Percentiles rank a stretch among this genome's conserved stretches.
Conservation (phyloP, 2,797 vertebrate species). For the Sebastes cheni region DNA sequence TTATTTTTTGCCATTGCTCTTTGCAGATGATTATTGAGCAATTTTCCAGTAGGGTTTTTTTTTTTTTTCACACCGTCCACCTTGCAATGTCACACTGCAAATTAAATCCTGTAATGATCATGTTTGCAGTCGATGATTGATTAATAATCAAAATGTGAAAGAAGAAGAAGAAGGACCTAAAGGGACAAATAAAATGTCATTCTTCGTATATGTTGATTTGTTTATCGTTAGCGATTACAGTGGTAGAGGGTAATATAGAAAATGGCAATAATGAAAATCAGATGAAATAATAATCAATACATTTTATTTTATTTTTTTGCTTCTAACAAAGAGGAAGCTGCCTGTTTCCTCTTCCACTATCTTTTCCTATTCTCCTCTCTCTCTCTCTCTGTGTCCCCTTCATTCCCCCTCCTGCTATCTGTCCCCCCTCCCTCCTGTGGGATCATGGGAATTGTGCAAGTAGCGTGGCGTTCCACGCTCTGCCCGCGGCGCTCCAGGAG, state of each 20-base stretch:
- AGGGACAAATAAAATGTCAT: background rate
- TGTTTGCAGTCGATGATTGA: background rate
- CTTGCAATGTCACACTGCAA: conserved; percentile 6
- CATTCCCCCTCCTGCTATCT: conserved; percentile 56
- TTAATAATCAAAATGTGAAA: background rate
- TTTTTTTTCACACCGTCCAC: background rate
- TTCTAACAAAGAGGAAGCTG: conserved; percentile 62
- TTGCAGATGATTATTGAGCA: background rate
- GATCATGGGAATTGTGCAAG: conserved; percentile 82
- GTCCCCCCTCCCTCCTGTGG: conserved; percentile 64
- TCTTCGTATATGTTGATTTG: background rate
- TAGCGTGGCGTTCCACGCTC: conserved; percentile 80
- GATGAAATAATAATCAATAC: conserved; percentile 16
- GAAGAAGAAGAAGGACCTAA: background rate
- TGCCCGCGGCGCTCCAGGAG: conserved; percentile 82
- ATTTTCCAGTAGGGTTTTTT: background rate
- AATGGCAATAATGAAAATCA: background rate
- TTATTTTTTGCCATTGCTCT: conserved; percentile 15
- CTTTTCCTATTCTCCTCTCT: conserved; percentile 18
- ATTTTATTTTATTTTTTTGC: conserved; percentile 19
- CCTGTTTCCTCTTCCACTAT: conserved; percentile 41
- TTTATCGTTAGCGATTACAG: background rate
- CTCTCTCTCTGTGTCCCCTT: conserved; percentile 41
- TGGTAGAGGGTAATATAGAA: background rate
- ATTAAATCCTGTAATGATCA: conserved; percentile 8